Evolutionary conservation across 30 jellyfish, hydroid and myxozoan species (phyloP).

Genomic region (Nemopilema nomurai): DNA sequence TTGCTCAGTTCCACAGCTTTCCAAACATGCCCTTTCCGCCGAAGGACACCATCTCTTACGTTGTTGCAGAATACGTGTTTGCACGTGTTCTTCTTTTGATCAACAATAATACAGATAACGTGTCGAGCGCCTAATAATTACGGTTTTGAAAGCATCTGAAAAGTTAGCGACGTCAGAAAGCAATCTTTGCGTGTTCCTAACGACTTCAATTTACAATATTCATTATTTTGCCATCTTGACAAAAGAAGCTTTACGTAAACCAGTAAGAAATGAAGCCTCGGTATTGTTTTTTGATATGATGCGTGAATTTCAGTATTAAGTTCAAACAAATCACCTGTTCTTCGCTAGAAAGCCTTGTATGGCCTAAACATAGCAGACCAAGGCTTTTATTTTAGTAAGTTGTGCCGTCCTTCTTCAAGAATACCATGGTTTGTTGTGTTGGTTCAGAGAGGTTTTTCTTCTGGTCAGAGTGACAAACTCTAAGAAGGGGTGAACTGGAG

Average conservation of each 20-base stretch:
- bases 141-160: neutral
- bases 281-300: slow-evolving; percentile 31
- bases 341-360: neutral
- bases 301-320: slow-evolving; percentile 14
- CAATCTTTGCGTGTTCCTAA: neutral
- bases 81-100: too few species aligned
- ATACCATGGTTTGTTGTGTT: neutral
- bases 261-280: slow-evolving; percentile 4
- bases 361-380: neutral
- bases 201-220: neutral
- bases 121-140: too few species aligned
- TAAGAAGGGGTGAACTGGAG: neutral
- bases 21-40: neutral
- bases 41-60: too few species aligned
- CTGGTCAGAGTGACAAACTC: neutral
- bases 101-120: too few species aligned
- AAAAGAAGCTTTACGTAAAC: slow-evolving; percentile 11
- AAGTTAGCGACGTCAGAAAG: neutral
- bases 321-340: slow-evolving; percentile 17
- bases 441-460: neutral
- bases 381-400: neutral
- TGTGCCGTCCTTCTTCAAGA: neutral
- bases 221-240: slow-evolving; percentile 9
- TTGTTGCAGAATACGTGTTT: too few species aligned
- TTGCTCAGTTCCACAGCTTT: neutral